Evolutionary conservation across 2,888 invertebrate genomes (phyloP), one percentile per base, ranked within the genome.

Genomic region (Leptopilina myrica): DNA sequence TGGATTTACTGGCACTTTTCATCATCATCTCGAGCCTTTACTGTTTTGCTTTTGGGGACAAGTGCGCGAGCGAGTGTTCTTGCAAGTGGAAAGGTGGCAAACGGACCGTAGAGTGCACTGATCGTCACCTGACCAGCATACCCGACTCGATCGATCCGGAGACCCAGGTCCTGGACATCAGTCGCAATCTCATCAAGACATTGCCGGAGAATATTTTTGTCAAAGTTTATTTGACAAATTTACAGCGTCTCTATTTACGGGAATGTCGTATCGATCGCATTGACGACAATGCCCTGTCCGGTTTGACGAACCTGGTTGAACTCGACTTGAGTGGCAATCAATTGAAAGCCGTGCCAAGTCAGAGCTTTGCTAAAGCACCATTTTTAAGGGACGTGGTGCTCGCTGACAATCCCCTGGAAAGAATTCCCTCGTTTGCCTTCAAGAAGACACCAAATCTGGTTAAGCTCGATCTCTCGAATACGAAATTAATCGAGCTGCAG

Each of bases 71-170:
- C 78, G 87, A 90, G 87, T 98, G 98, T 92, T 94, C 94, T 88
- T 98, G 98, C 93, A 98, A 97, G 92, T 98, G 98, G 98, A 97
- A 97, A 92, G 95, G 96, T 88, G 98, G 98, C 86, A 98, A 98
- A 92, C 96, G 97, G 91, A 97, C 97, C 76, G 98, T 97, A 81
- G 97, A 97, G 92, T 98, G 98, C 92, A 95, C 95, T 89, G 95
- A 97, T 92, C 95, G 96, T 80, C 95, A 95, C 80, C 94, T 98
- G 84, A 96, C 96, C 88, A 95, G 95, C 78, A 95, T 98, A 85
- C 98, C 98, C 69, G 95, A 96, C 87, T 95, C 95, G 88, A 95
- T 97, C 85, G 97, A 97, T 92, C 95, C 96, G 64, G 97, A 96
- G 86, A 98, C 98, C 56, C 98, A 98, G 93, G 97, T 98, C 87